These are phyloP conservation scores for Brachyalestes nurse DNA, from an alignment of 2,797 vertebrate genomes.

Conservation along the genomic window DNA sequence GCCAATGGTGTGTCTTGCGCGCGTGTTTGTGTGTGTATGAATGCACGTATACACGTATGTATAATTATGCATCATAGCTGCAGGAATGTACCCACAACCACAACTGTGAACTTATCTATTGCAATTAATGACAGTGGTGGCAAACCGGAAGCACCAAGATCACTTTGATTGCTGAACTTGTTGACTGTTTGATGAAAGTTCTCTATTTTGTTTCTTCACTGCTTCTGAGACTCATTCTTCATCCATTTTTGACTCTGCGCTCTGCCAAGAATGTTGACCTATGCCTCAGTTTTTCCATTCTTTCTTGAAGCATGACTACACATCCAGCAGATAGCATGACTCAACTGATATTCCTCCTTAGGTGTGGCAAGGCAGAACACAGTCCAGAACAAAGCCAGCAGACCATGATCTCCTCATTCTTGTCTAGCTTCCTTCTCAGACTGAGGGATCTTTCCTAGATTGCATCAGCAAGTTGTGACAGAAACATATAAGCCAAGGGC, in stretches of 20 bases:
- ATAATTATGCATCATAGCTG: constrained; percentile 11
- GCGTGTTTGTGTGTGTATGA: not conserved
- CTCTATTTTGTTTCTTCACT: not conserved
- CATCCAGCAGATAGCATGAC: constrained; percentile 31
- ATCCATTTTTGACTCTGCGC: not conserved
- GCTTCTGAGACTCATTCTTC: not conserved
- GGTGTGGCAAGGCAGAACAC: constrained; percentile 31
- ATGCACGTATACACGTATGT: constrained; percentile 3
- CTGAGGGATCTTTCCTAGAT: constrained; percentile 51
- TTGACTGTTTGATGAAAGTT: not conserved
- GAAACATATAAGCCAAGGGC: not conserved
- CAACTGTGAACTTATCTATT: not conserved
- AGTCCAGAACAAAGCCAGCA: not conserved
- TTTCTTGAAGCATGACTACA: not conserved
- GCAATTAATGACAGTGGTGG: not conserved
- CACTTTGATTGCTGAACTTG: not conserved
- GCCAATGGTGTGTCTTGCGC: constrained; percentile 33
- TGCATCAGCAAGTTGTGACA: constrained; percentile 45
- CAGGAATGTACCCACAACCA: constrained; percentile 6
- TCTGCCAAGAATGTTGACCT: constrained; percentile 17
- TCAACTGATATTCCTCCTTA: constrained; percentile 27
- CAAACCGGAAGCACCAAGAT: not conserved
- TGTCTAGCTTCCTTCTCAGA: constrained; percentile 32
- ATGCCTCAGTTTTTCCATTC: constrained; percentile 20
- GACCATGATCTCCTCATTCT: constrained; percentile 21